Evolutionary conservation across 2,113 vertebrate species (phyloP).

Genomic region (Phalacrocorax carbo): DNA sequence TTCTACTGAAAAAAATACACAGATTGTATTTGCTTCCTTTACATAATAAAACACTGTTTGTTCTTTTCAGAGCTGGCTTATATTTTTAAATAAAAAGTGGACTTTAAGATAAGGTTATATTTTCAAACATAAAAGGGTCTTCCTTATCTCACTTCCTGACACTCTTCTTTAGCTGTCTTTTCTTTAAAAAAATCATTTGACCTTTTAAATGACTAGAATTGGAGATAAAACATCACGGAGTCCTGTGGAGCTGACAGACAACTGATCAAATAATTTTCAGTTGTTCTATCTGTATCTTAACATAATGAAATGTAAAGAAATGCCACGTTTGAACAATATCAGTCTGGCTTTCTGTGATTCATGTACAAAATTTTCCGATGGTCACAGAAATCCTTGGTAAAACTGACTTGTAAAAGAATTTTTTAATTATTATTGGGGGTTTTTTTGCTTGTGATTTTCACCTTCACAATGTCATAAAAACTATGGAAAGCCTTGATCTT

Average conservation of each 20-base stretch:
- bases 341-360: neutral
- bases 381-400: neutral
- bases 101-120: neutral
- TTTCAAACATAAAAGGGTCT: conserved; percentile 46
- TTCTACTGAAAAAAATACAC: neutral
- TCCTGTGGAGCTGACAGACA: neutral
- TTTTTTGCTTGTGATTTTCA: neutral
- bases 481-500: neutral
- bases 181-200: conserved; percentile 11
- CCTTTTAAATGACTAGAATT: neutral
- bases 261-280: neutral
- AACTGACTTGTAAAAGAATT: neutral
- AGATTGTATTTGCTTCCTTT: neutral
- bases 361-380: neutral
- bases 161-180: neutral
- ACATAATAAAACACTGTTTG: neutral
- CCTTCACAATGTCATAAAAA: neutral
- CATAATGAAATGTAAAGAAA: neutral
- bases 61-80: neutral
- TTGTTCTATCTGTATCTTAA: neutral
- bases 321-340: neutral
- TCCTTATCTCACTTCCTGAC: conserved; percentile 45
- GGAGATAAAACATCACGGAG: neutral
- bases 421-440: neutral
- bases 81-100: conserved; percentile 20